Evolutionary conservation across 1,140 invertebrate species (phyloP).

Genomic region (Belonocnema kinseyi): DNA sequence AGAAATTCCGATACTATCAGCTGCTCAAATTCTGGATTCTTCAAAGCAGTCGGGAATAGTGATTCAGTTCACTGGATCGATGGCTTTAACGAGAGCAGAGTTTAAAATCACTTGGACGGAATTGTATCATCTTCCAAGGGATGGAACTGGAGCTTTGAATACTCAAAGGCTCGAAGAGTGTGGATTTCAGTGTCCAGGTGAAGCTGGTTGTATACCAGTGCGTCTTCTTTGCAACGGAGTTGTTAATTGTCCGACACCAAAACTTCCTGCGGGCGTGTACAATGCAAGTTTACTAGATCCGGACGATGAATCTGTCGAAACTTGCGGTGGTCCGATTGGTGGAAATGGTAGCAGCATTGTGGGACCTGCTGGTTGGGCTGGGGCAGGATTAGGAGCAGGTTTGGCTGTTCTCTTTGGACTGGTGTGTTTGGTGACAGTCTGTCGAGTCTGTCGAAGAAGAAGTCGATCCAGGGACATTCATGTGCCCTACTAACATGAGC

Average conservation of each 20-base stretch:
- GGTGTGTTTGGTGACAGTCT: slow-evolving; percentile 70
- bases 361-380: slow-evolving; percentile 69
- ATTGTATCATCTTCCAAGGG: slow-evolving; percentile 88
- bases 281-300: slow-evolving; percentile 59
- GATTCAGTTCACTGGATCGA: slow-evolving; percentile 83
- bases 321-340: slow-evolving; percentile 65
- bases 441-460: slow-evolving; percentile 73
- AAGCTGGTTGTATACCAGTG: slow-evolving; percentile 87
- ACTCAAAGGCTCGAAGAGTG: slow-evolving; percentile 82
- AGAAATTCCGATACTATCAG: slow-evolving; percentile 86
- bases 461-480: slow-evolving; percentile 70
- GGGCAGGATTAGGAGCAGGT: slow-evolving; percentile 69
- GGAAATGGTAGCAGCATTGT: slow-evolving; percentile 60
- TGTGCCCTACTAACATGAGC: slow-evolving; percentile 68
- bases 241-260: slow-evolving; percentile 87
- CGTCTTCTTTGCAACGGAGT: slow-evolving; percentile 90
- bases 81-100: slow-evolving; percentile 85
- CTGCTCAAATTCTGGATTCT: slow-evolving; percentile 82
- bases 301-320: slow-evolving; percentile 70
- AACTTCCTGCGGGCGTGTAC: slow-evolving; percentile 53
- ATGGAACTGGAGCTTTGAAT: slow-evolving; percentile 86
- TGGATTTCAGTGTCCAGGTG: slow-evolving; percentile 90
- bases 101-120: slow-evolving; percentile 94
- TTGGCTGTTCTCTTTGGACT: slow-evolving; percentile 71
- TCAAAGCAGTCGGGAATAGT: slow-evolving; percentile 79